Conservation (phyloP, 2,113 vertebrate species). For the Microcebus tavaratra region DNA sequence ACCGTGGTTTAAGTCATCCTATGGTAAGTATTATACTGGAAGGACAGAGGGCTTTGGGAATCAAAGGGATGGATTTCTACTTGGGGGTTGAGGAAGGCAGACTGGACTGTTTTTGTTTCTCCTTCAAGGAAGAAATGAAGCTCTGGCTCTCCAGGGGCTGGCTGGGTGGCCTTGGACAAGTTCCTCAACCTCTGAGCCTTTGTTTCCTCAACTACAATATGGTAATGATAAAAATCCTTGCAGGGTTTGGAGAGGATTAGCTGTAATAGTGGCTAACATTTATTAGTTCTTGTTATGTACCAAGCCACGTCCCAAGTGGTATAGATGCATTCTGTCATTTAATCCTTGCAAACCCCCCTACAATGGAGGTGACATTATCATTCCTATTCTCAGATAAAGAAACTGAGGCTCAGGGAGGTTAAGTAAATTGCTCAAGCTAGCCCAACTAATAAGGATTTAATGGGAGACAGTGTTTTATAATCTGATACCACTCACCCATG, state of each 20-base stretch:
- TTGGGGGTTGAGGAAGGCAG: not conserved
- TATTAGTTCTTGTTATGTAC: not conserved
- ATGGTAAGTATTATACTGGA: rapidly evolving
- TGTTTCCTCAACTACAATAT: not conserved
- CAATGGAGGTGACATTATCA: not conserved
- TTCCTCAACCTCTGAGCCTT: not conserved
- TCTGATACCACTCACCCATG: not conserved
- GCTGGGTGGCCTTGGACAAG: not conserved
- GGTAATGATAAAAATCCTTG: not conserved
- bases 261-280: not conserved
- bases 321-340: not conserved
- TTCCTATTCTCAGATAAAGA: not conserved
- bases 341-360: not conserved
- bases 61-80: not conserved
- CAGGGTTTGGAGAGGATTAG: not conserved
- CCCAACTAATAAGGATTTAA: not conserved
- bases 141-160: not conserved
- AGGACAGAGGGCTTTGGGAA: not conserved
- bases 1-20: rapidly evolving
- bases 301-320: not conserved
- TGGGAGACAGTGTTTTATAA: not conserved
- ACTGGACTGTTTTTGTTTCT: not conserved
- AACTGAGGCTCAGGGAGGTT: not conserved
- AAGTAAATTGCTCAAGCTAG: not conserved
- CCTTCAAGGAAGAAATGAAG: not conserved